A percentile compares a stretch with the other conserved stretches of the same genome.
These are phyloP conservation scores for Caenorhabditis japonica DNA, from an alignment of 2,888 invertebrate species.

Conservation along the genomic window DNA sequence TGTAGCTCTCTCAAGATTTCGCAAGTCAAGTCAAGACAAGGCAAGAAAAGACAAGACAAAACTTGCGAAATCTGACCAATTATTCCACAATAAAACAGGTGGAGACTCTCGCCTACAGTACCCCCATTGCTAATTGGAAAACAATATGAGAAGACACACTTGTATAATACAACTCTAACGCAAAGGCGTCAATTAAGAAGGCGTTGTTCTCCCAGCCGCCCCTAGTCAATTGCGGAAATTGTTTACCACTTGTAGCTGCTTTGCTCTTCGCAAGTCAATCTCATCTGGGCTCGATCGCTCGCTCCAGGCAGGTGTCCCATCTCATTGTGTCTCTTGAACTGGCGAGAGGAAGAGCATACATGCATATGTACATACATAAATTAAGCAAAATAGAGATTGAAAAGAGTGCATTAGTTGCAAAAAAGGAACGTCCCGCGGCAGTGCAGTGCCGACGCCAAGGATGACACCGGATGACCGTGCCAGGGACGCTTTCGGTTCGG, in stretches of 20 bases:
- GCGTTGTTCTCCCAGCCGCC: not conserved
- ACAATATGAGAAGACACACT: slow-evolving; percentile 40
- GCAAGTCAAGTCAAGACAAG: too few relatives aligned
- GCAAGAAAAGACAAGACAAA: too few relatives aligned
- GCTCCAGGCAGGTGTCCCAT: slow-evolving; percentile 39
- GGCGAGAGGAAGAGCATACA: slow-evolving; percentile 40
- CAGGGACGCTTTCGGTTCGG: too few relatives aligned
- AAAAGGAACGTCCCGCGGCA: not conserved
- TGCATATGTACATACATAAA: too few relatives aligned
- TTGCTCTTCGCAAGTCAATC: slow-evolving; percentile 40
- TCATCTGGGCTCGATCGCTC: slow-evolving; percentile 29
- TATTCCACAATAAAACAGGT: too few relatives aligned
- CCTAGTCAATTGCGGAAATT: slow-evolving; percentile 34
- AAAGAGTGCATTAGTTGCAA: slow-evolving; percentile 43
- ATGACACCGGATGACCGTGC: slow-evolving; percentile 37
- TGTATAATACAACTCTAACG: slow-evolving; percentile 39
- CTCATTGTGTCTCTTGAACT: slow-evolving; percentile 37
- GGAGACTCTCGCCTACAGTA: slow-evolving; percentile 1
- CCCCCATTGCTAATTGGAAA: slow-evolving; percentile 25
- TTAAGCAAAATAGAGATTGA: too few relatives aligned
- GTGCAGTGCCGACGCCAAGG: slow-evolving; percentile 9
- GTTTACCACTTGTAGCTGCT: slow-evolving; percentile 49
- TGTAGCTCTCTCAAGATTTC: too few relatives aligned
- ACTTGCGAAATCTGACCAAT: too few relatives aligned
- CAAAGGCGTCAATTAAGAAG: slow-evolving; percentile 44